Percentiles rank a stretch among this genome's conserved stretches.
Conservation (phyloP, 2,113 vertebrate species). For the Crotalus helleri region DNA sequence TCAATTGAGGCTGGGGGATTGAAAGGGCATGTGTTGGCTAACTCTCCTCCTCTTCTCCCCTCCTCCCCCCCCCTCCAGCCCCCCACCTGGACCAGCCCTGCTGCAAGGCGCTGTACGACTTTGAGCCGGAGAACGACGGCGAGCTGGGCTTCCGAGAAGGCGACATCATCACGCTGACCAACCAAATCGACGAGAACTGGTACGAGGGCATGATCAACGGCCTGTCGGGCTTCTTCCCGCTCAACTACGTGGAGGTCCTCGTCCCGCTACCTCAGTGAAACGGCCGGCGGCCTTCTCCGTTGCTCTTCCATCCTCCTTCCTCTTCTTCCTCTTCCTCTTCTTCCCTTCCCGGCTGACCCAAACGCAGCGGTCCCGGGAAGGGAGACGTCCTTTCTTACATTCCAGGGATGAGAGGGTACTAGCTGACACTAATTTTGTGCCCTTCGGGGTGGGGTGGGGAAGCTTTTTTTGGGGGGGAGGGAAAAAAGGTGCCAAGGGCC, state of each 20-base stretch:
- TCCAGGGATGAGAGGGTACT: slow-evolving; percentile 22
- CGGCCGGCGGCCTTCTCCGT: not conserved
- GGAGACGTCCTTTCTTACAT: not conserved
- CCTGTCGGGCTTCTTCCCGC: slow-evolving; percentile 95
- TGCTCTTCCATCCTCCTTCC: not conserved
- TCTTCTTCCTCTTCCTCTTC: not conserved
- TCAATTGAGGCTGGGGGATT: not conserved
- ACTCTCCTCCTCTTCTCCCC: rapidly evolving
- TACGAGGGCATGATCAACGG: slow-evolving; percentile 93
- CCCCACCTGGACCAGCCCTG: slow-evolving; percentile 88
- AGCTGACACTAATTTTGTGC: not conserved
- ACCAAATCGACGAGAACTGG: slow-evolving; percentile 99
- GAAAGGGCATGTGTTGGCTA: not conserved
- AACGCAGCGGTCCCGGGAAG: too few relatives aligned
- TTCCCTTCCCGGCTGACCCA: not conserved
- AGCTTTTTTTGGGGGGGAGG: not conserved
- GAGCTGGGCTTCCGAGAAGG: slow-evolving; percentile 96
- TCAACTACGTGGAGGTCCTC: slow-evolving; percentile 96
- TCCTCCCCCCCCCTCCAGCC: not conserved
- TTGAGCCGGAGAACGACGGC: slow-evolving; percentile 94
- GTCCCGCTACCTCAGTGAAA: slow-evolving; percentile 89
- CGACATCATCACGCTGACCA: slow-evolving; percentile 94
- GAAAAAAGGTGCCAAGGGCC: not conserved
- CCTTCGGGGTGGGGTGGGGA: not conserved
- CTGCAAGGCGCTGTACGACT: slow-evolving; percentile 95